These are phyloP conservation scores for Drosophila monieri DNA, from an alignment of 2,888 invertebrate genomes.

Conservation along the genomic window DNA sequence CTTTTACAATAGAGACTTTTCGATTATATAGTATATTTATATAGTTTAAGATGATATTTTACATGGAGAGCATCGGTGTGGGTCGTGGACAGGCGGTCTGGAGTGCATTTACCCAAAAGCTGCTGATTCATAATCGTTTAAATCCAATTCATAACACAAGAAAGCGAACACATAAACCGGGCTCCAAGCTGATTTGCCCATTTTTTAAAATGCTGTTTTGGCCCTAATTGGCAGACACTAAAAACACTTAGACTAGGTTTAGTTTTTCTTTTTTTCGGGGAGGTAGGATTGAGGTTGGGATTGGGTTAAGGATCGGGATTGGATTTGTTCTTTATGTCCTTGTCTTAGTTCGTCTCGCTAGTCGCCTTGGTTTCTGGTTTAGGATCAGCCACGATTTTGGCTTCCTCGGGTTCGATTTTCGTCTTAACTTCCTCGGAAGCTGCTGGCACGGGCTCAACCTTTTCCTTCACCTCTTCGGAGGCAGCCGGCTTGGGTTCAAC, in stretches of 20 bases:
- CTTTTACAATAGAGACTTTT: constrained; percentile 29
- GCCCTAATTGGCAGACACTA: constrained; percentile 38
- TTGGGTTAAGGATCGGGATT: constrained; percentile 42
- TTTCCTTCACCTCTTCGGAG: constrained; percentile 37
- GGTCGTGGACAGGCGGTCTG: constrained; percentile 57
- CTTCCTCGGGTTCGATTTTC: constrained; percentile 20
- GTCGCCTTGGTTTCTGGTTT: constrained; percentile 41
- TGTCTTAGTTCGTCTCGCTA: constrained; percentile 57
- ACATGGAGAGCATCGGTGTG: constrained; percentile 24
- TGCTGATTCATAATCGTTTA: constrained; percentile 10
- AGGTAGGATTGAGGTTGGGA: constrained; percentile 52
- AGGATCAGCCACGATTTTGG: constrained; percentile 29
- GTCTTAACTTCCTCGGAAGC: constrained; percentile 39
- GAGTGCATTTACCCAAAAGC: constrained; percentile 58
- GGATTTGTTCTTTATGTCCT: constrained; percentile 43
- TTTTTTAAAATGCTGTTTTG: constrained; percentile 37
- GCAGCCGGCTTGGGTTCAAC: constrained; percentile 35
- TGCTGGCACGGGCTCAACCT: constrained; percentile 32
- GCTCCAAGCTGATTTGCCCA: constrained; percentile 39
- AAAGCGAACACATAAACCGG: constrained; percentile 40
- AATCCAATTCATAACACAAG: constrained; percentile 29
- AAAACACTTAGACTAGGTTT: constrained; percentile 61
- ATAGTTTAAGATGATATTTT: constrained; percentile 15
- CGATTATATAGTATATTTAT: constrained; percentile 24
- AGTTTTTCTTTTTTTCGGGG: constrained; percentile 38